These are phyloP conservation scores for Hesperia comma DNA, from an alignment of 2,888 invertebrate genomes.

Conservation along the genomic window DNA sequence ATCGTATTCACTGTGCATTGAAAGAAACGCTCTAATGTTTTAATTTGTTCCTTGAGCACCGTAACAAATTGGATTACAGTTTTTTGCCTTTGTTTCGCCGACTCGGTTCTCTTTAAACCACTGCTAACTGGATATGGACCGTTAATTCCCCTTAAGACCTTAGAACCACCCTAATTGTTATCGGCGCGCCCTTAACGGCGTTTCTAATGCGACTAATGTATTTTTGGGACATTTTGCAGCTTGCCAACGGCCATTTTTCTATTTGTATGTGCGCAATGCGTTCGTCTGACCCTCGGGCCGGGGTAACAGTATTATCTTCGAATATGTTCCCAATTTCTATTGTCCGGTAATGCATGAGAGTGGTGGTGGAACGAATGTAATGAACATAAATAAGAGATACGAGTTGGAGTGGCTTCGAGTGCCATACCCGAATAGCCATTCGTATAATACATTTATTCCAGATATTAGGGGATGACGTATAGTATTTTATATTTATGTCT, in stretches of 20 bases:
- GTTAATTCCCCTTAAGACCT: constrained; percentile 79
- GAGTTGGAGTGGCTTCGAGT: constrained; percentile 53
- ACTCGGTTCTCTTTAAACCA: constrained; percentile 56
- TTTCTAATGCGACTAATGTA: constrained; percentile 83
- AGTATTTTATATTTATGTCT: neutral
- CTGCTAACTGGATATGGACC: constrained; percentile 70
- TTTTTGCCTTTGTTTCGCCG: constrained; percentile 15
- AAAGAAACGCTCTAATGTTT: constrained; percentile 4
- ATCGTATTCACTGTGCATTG: neutral
- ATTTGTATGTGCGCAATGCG: constrained; percentile 73
- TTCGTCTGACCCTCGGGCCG: constrained; percentile 64
- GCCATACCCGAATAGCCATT: constrained; percentile 47
- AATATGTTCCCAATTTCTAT: constrained; percentile 83
- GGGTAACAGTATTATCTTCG: constrained; percentile 80
- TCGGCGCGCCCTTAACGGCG: constrained; percentile 79
- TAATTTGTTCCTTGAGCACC: constrained; percentile 10
- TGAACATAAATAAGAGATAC: constrained; percentile 77
- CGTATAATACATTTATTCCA: constrained; percentile 32
- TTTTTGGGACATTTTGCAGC: constrained; percentile 83
- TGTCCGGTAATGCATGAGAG: constrained; percentile 69
- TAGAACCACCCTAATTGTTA: constrained; percentile 82
- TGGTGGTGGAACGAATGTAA: constrained; percentile 68
- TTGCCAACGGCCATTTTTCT: constrained; percentile 81
- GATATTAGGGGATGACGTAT: constrained; percentile 25
- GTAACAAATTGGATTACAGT: constrained; percentile 27